A percentile compares a stretch with the other conserved stretches of the same genome.
phyloP scores from a whole-genome alignment of 2,797 vertebrate species.

The Aythya fuligula region DNA sequence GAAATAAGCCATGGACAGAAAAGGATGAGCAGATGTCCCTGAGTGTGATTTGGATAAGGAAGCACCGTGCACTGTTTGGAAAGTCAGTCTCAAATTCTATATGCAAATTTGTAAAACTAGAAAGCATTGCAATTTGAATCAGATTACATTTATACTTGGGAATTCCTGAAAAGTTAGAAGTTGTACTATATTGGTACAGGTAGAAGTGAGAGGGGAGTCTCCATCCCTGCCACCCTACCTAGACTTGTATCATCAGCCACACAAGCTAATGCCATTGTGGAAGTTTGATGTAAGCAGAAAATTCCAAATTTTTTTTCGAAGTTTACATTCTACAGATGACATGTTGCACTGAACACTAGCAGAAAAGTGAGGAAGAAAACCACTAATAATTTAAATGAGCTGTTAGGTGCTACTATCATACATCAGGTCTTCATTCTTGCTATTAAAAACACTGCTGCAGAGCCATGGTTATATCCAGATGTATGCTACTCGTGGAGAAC shows the following conservation, averaged over 20 bases:
- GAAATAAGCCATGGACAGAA: background rate
- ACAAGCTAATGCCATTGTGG: background rate
- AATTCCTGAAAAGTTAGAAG: background rate
- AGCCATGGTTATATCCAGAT: background rate
- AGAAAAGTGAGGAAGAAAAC: background rate
- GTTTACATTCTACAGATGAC: background rate
- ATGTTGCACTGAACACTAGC: background rate
- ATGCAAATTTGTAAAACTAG: background rate
- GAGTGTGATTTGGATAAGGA: background rate
- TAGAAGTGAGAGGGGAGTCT: background rate
- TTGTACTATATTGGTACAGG: background rate
- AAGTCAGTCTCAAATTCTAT: background rate
- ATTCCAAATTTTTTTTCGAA: background rate
- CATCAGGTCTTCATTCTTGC: background rate
- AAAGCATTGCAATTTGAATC: background rate
- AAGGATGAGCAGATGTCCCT: background rate
- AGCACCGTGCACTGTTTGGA: background rate
- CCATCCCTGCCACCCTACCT: background rate
- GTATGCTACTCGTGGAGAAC: background rate
- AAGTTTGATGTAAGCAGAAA: background rate
- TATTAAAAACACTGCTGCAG: background rate
- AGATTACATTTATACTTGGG: background rate
- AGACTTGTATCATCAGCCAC: background rate
- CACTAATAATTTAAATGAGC: background rate
- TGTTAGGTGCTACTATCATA: background rate